Conservation (phyloP, 2,888 invertebrate genomes). For the Subacronicta megacephala region DNA sequence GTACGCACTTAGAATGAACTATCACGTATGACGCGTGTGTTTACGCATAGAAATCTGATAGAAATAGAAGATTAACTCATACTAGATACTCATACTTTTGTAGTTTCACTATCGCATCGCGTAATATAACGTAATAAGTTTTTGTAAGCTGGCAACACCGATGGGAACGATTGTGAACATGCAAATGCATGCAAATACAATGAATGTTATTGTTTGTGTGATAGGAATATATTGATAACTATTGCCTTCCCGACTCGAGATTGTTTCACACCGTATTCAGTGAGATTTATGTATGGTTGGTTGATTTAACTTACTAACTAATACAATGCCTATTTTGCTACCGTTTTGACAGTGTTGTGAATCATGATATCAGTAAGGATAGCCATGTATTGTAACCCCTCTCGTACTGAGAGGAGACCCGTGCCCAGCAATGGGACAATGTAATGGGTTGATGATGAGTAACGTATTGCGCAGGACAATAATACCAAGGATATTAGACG, state of each 20-base stretch:
- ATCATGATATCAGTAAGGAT: too few relatives aligned
- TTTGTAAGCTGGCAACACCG: constrained; percentile 33
- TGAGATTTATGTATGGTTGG: constrained; percentile 12
- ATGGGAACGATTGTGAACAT: constrained; percentile 45
- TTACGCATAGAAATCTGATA: constrained; percentile 51
- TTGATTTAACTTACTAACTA: neutral
- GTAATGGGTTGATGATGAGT: too few relatives aligned
- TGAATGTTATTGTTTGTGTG: constrained; percentile 34
- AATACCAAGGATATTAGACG: too few relatives aligned
- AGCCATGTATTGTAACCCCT: too few relatives aligned
- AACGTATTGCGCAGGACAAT: too few relatives aligned
- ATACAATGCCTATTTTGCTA: too few relatives aligned
- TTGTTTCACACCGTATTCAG: constrained; percentile 23
- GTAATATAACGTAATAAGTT: constrained; percentile 44
- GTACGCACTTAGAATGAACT: constrained; percentile 42
- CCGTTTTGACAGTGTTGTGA: too few relatives aligned
- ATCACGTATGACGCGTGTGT: constrained; percentile 44
- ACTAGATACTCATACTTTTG: constrained; percentile 35
- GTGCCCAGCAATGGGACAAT: too few relatives aligned
- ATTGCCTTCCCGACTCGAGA: constrained; percentile 3
- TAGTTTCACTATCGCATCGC: constrained; percentile 46
- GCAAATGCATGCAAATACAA: constrained; percentile 39
- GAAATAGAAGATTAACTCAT: constrained; percentile 44
- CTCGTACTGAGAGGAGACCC: too few relatives aligned
- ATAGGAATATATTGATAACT: constrained; percentile 17